These are phyloP conservation scores for Piaya cayana DNA, from an alignment of 2,113 vertebrate genomes.

Conservation along the genomic window DNA sequence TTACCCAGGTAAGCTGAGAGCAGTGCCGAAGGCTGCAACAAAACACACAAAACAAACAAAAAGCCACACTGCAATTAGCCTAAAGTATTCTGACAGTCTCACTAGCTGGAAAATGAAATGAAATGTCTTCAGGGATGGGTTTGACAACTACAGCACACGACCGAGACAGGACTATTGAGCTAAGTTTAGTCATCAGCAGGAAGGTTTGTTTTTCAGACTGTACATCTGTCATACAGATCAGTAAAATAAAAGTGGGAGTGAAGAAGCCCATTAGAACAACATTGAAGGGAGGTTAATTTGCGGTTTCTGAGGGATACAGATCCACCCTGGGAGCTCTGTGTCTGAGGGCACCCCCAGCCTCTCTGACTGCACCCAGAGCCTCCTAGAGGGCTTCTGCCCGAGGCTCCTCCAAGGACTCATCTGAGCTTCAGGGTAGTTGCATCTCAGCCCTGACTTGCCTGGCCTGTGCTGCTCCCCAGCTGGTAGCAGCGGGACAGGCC, in stretches of 20 bases:
- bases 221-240: neutral
- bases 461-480: accelerated
- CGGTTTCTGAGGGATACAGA: neutral
- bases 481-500: neutral
- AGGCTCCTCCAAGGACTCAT: neutral
- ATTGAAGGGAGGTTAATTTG: neutral
- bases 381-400: neutral
- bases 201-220: neutral
- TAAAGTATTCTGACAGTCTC: neutral
- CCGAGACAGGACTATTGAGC: neutral
- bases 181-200: neutral
- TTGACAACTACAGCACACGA: neutral
- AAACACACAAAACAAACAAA: neutral
- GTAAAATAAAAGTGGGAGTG: neutral
- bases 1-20: neutral
- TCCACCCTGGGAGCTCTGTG: accelerated
- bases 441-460: accelerated
- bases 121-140: neutral
- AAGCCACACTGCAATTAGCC: neutral
- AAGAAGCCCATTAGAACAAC: neutral
- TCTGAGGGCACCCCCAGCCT: neutral
- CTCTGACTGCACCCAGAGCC: neutral
- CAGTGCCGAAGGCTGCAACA: accelerated
- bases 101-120: neutral
- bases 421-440: neutral